Evolutionary conservation across 1,140 invertebrate species (phyloP).

Genomic region (Drosophila navojoa): DNA sequence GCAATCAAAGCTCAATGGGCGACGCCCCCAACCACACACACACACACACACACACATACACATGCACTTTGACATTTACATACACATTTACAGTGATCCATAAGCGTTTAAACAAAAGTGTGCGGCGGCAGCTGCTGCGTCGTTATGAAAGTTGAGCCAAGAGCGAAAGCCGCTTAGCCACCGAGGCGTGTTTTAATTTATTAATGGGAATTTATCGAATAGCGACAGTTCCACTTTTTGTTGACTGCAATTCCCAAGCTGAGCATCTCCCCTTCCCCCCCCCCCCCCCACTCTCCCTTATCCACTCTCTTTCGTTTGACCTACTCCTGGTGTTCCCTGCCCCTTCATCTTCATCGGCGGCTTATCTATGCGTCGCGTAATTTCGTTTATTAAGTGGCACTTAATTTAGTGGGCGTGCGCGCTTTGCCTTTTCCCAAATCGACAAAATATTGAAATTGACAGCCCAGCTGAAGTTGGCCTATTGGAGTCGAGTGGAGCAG

Average conservation of each 20-base stretch:
- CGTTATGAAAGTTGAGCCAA: conserved; percentile 42
- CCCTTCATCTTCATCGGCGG: conserved; percentile 41
- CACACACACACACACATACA: not conserved
- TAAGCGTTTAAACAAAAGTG: conserved; percentile 61
- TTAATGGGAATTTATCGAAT: conserved; percentile 75
- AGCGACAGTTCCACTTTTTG: conserved; percentile 15
- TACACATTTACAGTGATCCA: not conserved
- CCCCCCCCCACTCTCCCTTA: not conserved
- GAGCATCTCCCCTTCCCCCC: too few species aligned
- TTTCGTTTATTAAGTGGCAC: conserved; percentile 81
- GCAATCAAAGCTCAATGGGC: conserved; percentile 73
- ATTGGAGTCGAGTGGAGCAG: conserved; percentile 33
- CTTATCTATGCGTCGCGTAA: conserved; percentile 75
- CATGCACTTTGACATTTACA: too few species aligned
- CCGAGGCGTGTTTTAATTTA: conserved; percentile 75
- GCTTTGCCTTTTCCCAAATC: conserved; percentile 60
- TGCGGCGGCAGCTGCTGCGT: conserved; percentile 7
- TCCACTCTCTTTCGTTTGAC: conserved; percentile 39
- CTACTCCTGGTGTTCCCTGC: conserved; percentile 36
- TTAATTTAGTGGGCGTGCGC: conserved; percentile 78
- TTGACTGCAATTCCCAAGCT: conserved; percentile 6
- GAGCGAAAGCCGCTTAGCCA: conserved; percentile 69
- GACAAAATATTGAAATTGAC: conserved; percentile 74
- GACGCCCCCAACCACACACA: not conserved
- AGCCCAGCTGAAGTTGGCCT: conserved; percentile 23